phyloP scores from a whole-genome alignment of 2,113 vertebrate species.

The Crocuta crocuta region DNA sequence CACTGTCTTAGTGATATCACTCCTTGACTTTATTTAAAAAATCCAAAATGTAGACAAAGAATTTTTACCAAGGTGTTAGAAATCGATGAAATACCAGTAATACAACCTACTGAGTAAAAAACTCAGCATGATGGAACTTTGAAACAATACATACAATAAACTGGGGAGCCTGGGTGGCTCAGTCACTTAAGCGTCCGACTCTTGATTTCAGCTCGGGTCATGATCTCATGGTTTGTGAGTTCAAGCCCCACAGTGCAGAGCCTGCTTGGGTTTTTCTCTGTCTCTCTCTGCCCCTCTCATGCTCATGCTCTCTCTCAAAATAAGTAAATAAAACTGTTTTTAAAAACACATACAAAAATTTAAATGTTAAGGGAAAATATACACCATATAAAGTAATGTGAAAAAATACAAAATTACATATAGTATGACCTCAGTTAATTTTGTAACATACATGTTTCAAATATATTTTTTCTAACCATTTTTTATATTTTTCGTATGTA shows the following conservation, averaged over 20 bases:
- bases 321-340: too few relatives aligned
- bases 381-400: background rate
- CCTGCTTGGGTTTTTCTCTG: too few relatives aligned
- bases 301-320: too few relatives aligned
- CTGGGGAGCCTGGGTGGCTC: too few relatives aligned
- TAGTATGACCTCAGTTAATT: background rate
- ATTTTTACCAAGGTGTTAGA: conserved; percentile 32
- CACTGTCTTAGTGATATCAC: background rate
- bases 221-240: too few relatives aligned
- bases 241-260: too few relatives aligned
- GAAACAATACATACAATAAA: background rate
- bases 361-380: conserved; percentile 19
- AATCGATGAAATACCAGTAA: conserved; percentile 7
- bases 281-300: too few relatives aligned
- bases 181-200: too few relatives aligned
- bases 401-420: conserved; percentile 28
- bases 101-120: background rate
- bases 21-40: background rate
- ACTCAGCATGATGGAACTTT: background rate
- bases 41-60: conserved; percentile 2
- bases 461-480: background rate
- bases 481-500: background rate
- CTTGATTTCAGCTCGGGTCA: too few relatives aligned
- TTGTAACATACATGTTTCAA: background rate
- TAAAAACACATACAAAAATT: background rate